These are phyloP conservation scores for Gambelia wislizenii DNA, from an alignment of 2,797 vertebrate genomes.

Conservation along the genomic window DNA sequence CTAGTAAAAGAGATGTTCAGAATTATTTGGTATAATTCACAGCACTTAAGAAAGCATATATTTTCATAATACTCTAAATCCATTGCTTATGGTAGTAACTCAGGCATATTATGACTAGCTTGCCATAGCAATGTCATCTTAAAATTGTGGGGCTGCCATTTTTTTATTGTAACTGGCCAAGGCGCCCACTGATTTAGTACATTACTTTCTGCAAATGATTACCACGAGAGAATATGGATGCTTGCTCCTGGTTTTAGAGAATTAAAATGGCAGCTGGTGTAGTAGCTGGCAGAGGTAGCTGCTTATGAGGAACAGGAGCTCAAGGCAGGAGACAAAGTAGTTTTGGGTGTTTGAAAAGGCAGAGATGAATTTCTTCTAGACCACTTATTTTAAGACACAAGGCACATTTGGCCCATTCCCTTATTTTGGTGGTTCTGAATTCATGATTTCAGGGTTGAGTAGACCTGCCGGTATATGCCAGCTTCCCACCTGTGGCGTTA, in stretches of 20 bases:
- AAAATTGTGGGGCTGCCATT: conserved; percentile 44
- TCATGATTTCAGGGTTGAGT: too few relatives aligned
- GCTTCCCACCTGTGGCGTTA: too few relatives aligned
- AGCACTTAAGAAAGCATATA: conserved; percentile 73
- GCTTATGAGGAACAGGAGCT: neutral
- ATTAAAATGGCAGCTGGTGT: conserved; percentile 23
- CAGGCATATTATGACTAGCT: conserved; percentile 52
- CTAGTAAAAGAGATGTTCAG: conserved; percentile 67
- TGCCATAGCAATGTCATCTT: conserved; percentile 53
- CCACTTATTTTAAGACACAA: neutral
- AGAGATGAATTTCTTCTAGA: neutral
- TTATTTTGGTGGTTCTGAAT: neutral
- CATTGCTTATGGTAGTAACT: conserved; percentile 61
- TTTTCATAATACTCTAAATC: conserved; percentile 75
- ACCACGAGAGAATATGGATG: neutral
- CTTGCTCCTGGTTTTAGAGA: conserved; percentile 23
- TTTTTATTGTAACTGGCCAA: conserved; percentile 43
- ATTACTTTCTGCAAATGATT: conserved; percentile 38
- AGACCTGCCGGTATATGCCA: too few relatives aligned
- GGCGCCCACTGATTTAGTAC: conserved; percentile 29
- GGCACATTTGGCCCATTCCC: neutral
- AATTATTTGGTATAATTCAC: conserved; percentile 76
- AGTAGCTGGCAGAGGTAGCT: neutral
- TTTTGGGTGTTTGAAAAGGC: neutral
- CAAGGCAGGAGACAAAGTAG: neutral